A percentile compares a stretch with the other conserved stretches of the same genome.
These are phyloP conservation scores for Notechis scutatus DNA, from an alignment of 2,113 vertebrate species.

Conservation along the genomic window DNA sequence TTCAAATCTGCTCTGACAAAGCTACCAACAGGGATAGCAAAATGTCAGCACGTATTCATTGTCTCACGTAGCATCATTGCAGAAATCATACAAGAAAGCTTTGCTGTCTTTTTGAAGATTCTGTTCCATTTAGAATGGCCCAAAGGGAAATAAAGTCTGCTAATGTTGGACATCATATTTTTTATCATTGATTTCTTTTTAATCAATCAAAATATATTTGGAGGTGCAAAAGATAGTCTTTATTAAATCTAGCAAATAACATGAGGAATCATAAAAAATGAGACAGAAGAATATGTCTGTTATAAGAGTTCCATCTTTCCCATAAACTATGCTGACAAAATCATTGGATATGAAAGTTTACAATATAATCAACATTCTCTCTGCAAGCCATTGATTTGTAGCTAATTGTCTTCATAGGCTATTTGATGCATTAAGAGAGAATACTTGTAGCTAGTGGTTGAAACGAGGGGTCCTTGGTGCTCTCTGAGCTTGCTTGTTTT, in stretches of 20 bases:
- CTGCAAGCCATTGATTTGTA: background rate
- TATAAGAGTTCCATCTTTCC: background rate
- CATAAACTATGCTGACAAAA: background rate
- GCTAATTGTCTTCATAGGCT: constrained; percentile 7
- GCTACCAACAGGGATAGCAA: background rate
- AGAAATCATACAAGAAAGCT: background rate
- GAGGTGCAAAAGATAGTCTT: background rate
- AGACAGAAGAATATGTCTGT: background rate
- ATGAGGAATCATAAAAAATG: background rate
- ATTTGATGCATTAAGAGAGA: constrained; percentile 1
- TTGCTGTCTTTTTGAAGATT: background rate
- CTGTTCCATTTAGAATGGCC: background rate
- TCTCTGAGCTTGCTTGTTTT: too few relatives aligned
- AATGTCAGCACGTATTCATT: background rate
- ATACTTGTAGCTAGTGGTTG: too few relatives aligned
- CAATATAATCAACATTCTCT: background rate
- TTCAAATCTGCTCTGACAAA: background rate
- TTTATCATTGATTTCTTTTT: background rate
- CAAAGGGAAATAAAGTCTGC: background rate
- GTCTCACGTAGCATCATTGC: background rate
- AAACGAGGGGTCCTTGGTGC: too few relatives aligned
- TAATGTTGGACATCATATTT: background rate
- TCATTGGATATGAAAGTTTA: constrained; percentile 20
- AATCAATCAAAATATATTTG: constrained; percentile 1
- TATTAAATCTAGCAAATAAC: constrained; percentile 4